Conservation (phyloP, 2,113 vertebrate species). For the Dolichotis patagonum region DNA sequence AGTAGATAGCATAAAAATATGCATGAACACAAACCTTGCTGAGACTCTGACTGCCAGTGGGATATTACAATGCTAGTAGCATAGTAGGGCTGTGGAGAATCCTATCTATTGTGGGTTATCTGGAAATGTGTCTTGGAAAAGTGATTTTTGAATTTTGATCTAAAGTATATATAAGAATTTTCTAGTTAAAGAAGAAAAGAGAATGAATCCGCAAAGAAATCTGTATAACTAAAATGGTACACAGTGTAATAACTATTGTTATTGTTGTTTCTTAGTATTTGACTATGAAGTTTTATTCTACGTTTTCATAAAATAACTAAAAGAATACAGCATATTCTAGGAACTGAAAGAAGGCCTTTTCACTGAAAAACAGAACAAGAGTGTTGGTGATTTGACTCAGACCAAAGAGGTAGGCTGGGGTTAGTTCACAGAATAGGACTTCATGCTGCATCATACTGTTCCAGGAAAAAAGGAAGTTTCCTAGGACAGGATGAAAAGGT, state of each 20-base stretch:
- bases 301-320: not conserved
- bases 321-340: not conserved
- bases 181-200: not conserved
- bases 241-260: not conserved
- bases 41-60: not conserved
- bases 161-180: not conserved
- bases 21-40: not conserved
- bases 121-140: not conserved
- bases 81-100: not conserved
- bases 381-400: not conserved
- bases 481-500: not conserved
- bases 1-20: not conserved
- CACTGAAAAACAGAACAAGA: not conserved
- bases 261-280: not conserved
- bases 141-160: not conserved
- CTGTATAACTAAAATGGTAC: not conserved
- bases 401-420: not conserved
- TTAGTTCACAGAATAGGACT: not conserved
- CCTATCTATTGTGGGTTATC: not conserved
- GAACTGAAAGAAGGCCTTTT: not conserved
- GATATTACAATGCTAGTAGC: not conserved
- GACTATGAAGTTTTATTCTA: not conserved
- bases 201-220: not conserved
- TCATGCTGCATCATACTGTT: not conserved
- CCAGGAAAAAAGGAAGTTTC: not conserved